Percentiles rank a stretch among this genome's conserved stretches.
These are phyloP conservation scores for Liolophura sinensis DNA, from an alignment of 1,140 invertebrate species.

Conservation along the genomic window DNA sequence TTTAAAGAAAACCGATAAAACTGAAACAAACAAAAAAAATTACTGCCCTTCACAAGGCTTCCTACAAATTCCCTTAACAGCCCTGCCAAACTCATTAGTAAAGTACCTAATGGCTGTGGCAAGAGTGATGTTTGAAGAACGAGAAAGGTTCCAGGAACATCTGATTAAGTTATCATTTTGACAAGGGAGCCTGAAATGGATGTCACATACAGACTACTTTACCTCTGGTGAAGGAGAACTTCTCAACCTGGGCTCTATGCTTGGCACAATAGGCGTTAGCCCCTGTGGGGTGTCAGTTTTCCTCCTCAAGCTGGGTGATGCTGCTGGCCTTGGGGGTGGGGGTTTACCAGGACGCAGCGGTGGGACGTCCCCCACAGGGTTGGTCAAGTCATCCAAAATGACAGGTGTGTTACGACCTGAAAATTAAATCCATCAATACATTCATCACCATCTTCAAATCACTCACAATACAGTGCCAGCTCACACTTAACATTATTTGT, in stretches of 20 bases:
- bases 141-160: no score
- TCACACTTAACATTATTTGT: no score
- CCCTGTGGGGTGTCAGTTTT: slow-evolving; percentile 1
- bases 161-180: no score
- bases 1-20: no score
- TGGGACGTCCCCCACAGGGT: slow-evolving; percentile 13
- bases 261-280: slow-evolving; percentile 15
- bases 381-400: slow-evolving; percentile 21
- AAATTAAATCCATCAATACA: slow-evolving; percentile 1
- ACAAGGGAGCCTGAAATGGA: no score
- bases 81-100: no score
- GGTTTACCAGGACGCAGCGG: slow-evolving; percentile 20
- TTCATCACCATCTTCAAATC: not conserved
- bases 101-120: no score
- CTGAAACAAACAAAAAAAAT: no score
- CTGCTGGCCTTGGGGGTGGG: slow-evolving; percentile 11
- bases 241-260: slow-evolving; percentile 13
- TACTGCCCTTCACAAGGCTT: no score
- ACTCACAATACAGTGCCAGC: no score
- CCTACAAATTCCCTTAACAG: no score
- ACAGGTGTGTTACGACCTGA: slow-evolving; percentile 27
- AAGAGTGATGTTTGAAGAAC: no score
- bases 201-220: not conserved
- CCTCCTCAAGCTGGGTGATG: not conserved
- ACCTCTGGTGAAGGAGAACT: slow-evolving; percentile 29